Evolutionary conservation across 2,888 invertebrate genomes (phyloP), one percentile per base, ranked within the genome.

Genomic region (Penaeus monodon): DNA sequence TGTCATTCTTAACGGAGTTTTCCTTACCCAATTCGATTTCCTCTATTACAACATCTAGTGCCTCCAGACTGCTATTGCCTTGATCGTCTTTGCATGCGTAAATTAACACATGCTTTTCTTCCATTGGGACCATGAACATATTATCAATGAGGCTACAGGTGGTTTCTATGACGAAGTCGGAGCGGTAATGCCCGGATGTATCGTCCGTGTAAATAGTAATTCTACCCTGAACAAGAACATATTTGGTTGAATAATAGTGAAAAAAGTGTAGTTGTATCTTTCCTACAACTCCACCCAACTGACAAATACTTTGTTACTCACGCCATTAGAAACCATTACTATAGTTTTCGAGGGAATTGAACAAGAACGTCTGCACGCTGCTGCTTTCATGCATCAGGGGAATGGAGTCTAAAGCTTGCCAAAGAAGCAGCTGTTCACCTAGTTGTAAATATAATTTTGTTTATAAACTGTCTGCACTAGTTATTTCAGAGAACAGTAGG

Each of bases 181-280:
- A 44, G 20, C 63, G 24, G 57, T 87, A 87, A n/a, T 83, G 82
- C 27, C 73, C 83, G 20, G 82, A 68, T 17, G 79, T 27, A 38
- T 87, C 83, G 33, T 87, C 86, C 12, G 79, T 73, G 78, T 87
- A 87, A 70, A 85, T 80, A 10, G 64, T 73, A 38, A 85, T 49
- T 20, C n/a, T 57, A 14, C 27, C n/a, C 85, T 85, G 64, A 14
- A 49, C 20, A n/a, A 77, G 17, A 17, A 49, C 22, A 57, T 20
- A 22, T 38, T 29, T n/a, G 63, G 49, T 63, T 29, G 10, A 2
- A 44, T 22, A 12, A 20, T 63, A 24, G 1, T 78, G 33, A 10
- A 20, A 6, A 24, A 14, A 20, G 3, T 2, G 57, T 57, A 57
- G 57, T 57, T 57, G 17, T 14, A 3, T 2, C 2, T 20, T 20